phyloP scores from a whole-genome alignment of 2,888 invertebrate genomes.

The Copidosoma aretas region DNA sequence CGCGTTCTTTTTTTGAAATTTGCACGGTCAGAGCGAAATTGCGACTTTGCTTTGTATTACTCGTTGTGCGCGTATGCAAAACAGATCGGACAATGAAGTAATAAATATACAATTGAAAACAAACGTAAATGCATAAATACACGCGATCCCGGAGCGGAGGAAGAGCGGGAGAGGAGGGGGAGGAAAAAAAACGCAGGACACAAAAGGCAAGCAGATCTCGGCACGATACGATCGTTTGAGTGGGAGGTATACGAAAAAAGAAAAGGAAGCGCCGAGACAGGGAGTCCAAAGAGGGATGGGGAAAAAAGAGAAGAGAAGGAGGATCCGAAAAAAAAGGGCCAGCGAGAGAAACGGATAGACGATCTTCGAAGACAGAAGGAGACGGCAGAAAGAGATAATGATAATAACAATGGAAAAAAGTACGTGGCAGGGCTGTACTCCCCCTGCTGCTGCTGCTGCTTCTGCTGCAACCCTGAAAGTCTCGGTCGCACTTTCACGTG shows the following conservation, averaged over 20 bases:
- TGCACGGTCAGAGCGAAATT: too few species aligned
- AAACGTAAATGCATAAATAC: not conserved
- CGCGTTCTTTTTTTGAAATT: not conserved
- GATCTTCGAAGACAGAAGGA: slow-evolving; percentile 10
- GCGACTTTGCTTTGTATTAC: too few species aligned
- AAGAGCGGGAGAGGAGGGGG: too few species aligned
- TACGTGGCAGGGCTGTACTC: not conserved
- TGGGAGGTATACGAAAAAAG: slow-evolving; percentile 14
- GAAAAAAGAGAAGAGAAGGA: too few species aligned
- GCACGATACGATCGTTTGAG: slow-evolving; percentile 19
- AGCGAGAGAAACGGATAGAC: slow-evolving; percentile 23
- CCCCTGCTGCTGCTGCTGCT: too few species aligned
- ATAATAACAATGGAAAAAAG: slow-evolving; percentile 43
- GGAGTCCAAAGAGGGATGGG: not conserved
- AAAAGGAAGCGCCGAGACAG: slow-evolving; percentile 8
- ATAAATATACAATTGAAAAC: slow-evolving; percentile 1
- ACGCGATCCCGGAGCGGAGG: not conserved
- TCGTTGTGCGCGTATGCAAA: too few species aligned
- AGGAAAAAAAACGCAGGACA: slow-evolving; percentile 9
- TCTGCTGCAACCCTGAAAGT: not conserved
- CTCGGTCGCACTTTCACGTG: not conserved
- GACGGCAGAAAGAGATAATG: slow-evolving; percentile 36
- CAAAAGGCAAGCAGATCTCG: slow-evolving; percentile 35
- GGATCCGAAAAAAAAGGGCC: not conserved
- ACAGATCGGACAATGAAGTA: slow-evolving; percentile 16